A percentile compares a stretch with the other conserved stretches of the same genome.
These are phyloP conservation scores for Sebastes jordani DNA, from an alignment of 2,797 vertebrate species.

Conservation along the genomic window DNA sequence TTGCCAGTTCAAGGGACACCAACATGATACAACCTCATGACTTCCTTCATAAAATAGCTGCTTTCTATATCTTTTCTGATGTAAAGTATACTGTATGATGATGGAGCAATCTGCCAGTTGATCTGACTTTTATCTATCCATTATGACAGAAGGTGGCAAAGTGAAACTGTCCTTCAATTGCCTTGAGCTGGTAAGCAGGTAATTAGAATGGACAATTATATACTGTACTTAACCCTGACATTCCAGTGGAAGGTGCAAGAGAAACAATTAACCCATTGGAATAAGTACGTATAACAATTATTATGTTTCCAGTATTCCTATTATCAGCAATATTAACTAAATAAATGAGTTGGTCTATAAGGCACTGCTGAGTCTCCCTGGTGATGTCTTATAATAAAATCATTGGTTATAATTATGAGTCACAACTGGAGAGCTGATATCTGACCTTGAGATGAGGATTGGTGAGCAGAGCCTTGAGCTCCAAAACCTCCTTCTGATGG, in stretches of 20 bases:
- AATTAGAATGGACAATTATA: not conserved
- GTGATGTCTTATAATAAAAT: not conserved
- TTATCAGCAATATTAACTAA: conserved; percentile 26
- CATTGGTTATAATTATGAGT: not conserved
- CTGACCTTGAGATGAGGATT: conserved; percentile 93
- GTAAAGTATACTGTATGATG: not conserved
- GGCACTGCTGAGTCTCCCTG: not conserved
- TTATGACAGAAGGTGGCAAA: not conserved
- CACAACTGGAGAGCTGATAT: conserved; percentile 18
- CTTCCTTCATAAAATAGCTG: not conserved
- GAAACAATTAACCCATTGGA: conserved; percentile 43
- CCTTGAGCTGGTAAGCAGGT: conserved; percentile 1
- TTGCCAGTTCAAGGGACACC: not conserved
- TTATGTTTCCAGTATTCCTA: conserved; percentile 26
- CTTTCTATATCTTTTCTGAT: not conserved
- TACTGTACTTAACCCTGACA: conserved; percentile 8
- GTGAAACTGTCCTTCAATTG: conserved; percentile 4
- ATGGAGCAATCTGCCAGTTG: not conserved
- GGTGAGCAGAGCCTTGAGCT: conserved; percentile 90
- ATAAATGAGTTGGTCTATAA: conserved; percentile 10
- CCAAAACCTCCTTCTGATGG: conserved; percentile 90
- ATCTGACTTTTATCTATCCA: not conserved
- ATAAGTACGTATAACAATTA: not conserved
- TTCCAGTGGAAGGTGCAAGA: conserved; percentile 12
- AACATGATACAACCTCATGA: not conserved